phyloP scores from a whole-genome alignment of 2,888 invertebrate genomes.

The Callimorpha dominula region DNA sequence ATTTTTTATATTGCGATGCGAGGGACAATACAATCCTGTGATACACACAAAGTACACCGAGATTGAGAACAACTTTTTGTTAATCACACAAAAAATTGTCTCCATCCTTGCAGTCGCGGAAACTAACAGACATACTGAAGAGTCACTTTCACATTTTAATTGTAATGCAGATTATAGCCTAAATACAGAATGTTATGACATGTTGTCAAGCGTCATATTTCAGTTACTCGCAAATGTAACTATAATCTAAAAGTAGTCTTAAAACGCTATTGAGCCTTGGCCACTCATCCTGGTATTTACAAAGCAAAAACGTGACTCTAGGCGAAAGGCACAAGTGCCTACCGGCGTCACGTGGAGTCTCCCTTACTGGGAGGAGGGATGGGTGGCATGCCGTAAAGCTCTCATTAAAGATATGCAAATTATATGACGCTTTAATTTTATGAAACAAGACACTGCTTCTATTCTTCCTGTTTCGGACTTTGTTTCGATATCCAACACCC shows the following conservation, averaged over 20 bases:
- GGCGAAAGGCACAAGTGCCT: slow-evolving; percentile 15
- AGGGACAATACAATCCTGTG: too few relatives aligned
- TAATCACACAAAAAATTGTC: too few relatives aligned
- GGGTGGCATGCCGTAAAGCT: slow-evolving; percentile 30
- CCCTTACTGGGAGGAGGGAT: slow-evolving; percentile 6
- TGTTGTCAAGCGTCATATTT: neutral
- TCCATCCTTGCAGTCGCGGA: too few relatives aligned
- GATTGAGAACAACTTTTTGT: too few relatives aligned
- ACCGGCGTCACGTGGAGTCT: slow-evolving; percentile 8
- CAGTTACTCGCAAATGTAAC: neutral
- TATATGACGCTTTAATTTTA: slow-evolving; percentile 51
- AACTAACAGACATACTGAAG: too few relatives aligned
- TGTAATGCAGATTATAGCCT: too few relatives aligned
- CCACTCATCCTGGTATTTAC: slow-evolving; percentile 1
- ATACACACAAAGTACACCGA: too few relatives aligned
- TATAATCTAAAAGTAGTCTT: neutral
- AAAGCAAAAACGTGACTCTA: slow-evolving; percentile 6
- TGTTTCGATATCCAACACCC: slow-evolving; percentile 14
- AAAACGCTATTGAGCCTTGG: slow-evolving; percentile 1
- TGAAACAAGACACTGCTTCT: slow-evolving; percentile 40
- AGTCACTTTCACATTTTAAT: too few relatives aligned
- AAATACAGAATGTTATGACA: neutral
- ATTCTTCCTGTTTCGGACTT: slow-evolving; percentile 21
- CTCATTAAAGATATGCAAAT: slow-evolving; percentile 56
- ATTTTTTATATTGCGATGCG: too few relatives aligned